Percentiles rank a stretch among this genome's conserved stretches.
Conservation (phyloP, 2,888 invertebrate genomes). For the Agrypnus murinus region DNA sequence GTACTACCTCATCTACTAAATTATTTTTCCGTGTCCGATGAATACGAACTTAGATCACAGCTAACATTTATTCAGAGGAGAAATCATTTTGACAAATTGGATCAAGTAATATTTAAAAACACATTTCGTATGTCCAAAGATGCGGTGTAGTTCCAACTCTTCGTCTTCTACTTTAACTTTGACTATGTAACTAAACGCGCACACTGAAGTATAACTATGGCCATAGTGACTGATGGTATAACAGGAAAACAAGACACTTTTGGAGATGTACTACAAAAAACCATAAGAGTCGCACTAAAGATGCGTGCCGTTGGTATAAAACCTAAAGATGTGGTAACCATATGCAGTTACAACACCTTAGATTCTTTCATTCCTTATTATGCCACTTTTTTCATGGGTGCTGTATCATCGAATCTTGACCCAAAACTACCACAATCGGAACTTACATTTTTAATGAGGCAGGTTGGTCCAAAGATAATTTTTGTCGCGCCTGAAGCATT, state of each 20-base stretch:
- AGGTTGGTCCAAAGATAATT: slow-evolving; percentile 59
- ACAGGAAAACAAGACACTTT: slow-evolving; percentile 65
- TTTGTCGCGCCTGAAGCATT: no score
- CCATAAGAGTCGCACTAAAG: slow-evolving; percentile 24
- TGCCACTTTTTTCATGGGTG: slow-evolving; percentile 71
- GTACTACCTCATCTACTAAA: no score
- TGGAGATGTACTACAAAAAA: slow-evolving; percentile 58
- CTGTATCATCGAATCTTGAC: slow-evolving; percentile 62
- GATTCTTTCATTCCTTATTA: slow-evolving; percentile 71
- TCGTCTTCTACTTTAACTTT: no score
- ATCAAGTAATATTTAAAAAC: no score
- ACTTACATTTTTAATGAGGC: slow-evolving; percentile 56
- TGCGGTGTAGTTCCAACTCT: no score
- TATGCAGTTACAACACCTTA: slow-evolving; percentile 71
- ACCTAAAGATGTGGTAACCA: slow-evolving; percentile 70
- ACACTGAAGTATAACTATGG: no score
- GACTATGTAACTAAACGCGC: no score
- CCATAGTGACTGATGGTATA: slow-evolving; percentile 42
- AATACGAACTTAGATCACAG: no score
- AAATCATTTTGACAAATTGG: no score
- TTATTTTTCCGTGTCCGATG: no score
- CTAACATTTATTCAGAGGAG: no score
- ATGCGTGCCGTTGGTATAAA: slow-evolving; percentile 64
- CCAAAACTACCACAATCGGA: slow-evolving; percentile 57
- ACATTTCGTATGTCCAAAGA: no score